Evolutionary conservation across 1,140 invertebrate species (phyloP).

Genomic region (Achatina immaculata): DNA sequence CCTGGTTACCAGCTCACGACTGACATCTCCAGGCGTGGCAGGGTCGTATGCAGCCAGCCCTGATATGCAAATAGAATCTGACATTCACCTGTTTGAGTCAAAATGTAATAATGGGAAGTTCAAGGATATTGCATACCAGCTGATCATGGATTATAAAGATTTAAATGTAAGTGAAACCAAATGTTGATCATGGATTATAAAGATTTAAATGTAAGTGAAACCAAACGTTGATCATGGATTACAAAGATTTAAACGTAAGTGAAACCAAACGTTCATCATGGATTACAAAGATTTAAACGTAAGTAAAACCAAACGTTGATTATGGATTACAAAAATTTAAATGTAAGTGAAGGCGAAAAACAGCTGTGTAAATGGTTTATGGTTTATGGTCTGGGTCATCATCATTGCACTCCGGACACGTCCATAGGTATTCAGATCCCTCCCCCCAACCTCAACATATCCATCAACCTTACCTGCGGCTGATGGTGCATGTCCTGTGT

Average conservation of each 20-base stretch:
- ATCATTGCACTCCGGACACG: too few species aligned
- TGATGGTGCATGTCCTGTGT: too few species aligned
- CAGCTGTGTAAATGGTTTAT: too few species aligned
- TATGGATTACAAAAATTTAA: too few species aligned
- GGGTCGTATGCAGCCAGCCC: background rate
- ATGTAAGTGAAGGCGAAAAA: too few species aligned
- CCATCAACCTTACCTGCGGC: too few species aligned
- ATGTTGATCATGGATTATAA: background rate
- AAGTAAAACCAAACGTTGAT: too few species aligned
- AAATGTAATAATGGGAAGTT: background rate
- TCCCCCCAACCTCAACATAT: too few species aligned
- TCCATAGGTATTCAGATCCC: too few species aligned
- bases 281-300: background rate
- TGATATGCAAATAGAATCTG: background rate
- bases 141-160: background rate
- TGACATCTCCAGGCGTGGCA: constrained; percentile 3
- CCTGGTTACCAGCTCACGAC: background rate
- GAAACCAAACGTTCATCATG: background rate
- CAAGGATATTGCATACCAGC: background rate
- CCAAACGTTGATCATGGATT: background rate
- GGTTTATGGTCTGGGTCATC: too few species aligned
- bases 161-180: constrained; percentile 19
- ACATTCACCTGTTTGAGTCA: constrained; percentile 3
- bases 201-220: constrained; percentile 10
- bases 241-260: constrained; percentile 7